A percentile compares a stretch with the other conserved stretches of the same genome.
phyloP scores from a whole-genome alignment of 2,113 vertebrate genomes.

The Nesoenas mayeri region DNA sequence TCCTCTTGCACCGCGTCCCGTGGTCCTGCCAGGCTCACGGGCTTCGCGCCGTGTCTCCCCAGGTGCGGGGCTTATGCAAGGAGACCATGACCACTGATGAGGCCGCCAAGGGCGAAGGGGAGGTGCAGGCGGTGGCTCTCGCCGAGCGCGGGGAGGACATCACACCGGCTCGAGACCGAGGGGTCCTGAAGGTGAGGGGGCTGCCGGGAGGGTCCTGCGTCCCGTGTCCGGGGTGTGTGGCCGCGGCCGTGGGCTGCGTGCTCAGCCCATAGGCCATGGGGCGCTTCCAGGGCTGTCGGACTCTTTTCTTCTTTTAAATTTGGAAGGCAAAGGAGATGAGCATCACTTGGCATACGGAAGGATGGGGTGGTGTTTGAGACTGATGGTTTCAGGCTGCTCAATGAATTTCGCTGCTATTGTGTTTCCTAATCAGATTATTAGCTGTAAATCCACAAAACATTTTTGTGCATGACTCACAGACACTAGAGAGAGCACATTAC shows the following conservation, averaged over 20 bases:
- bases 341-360: neutral
- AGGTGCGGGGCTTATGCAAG: constrained; percentile 22
- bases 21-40: neutral
- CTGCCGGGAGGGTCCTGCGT: neutral
- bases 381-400: neutral
- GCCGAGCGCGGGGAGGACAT: constrained; percentile 84
- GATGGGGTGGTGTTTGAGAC: neutral
- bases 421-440: constrained; percentile 34
- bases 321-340: neutral
- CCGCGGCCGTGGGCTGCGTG: neutral
- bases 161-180: constrained; percentile 83
- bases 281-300: neutral
- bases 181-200: constrained; percentile 87
- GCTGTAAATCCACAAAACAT: constrained; percentile 36
- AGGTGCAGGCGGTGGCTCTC: constrained; percentile 73
- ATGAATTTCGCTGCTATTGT: constrained; percentile 28
- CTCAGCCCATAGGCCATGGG: neutral
- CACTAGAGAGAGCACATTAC: constrained; percentile 19
- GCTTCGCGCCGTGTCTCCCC: neutral
- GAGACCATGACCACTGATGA: constrained; percentile 89
- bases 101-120: constrained; percentile 78
- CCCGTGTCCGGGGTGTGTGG: accelerated
- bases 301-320: neutral
- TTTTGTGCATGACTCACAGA: constrained; percentile 35
- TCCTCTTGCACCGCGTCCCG: neutral